Percentiles rank a stretch among this genome's conserved stretches.
These are phyloP conservation scores for Grapholita molesta DNA, from an alignment of 1,140 invertebrate species.

Conservation along the genomic window DNA sequence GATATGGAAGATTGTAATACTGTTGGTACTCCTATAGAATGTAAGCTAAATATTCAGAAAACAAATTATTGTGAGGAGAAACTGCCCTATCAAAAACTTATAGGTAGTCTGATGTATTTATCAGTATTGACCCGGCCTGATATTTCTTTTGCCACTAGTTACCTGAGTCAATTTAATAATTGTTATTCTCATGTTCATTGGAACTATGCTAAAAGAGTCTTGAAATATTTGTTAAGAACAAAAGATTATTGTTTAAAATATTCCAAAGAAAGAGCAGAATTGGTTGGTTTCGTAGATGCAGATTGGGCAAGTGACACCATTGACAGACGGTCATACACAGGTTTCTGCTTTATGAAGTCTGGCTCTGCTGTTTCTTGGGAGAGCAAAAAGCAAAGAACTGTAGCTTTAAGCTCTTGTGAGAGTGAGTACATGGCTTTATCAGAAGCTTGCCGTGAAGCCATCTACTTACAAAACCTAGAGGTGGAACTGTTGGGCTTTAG, in stretches of 20 bases:
- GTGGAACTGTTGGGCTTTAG: slow-evolving; percentile 22
- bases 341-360: background rate
- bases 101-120: background rate
- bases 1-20: slow-evolving; percentile 23
- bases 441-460: slow-evolving; percentile 24
- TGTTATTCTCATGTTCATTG: background rate
- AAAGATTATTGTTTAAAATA: too few species aligned
- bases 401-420: background rate
- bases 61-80: background rate
- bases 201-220: too few species aligned
- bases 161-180: background rate
- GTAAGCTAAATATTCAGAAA: background rate
- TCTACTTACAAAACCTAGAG: slow-evolving; percentile 23
- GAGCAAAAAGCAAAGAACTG: background rate
- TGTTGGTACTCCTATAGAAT: background rate
- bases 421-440: background rate
- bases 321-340: background rate
- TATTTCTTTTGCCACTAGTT: background rate
- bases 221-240: too few species aligned
- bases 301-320: too few species aligned
- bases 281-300: too few species aligned
- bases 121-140: background rate
- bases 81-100: background rate
- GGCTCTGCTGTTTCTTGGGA: background rate
- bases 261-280: too few species aligned